Base-by-base conservation (phyloP, 1,140 invertebrate genomes). In the Drosophila arawakana region DNA sequence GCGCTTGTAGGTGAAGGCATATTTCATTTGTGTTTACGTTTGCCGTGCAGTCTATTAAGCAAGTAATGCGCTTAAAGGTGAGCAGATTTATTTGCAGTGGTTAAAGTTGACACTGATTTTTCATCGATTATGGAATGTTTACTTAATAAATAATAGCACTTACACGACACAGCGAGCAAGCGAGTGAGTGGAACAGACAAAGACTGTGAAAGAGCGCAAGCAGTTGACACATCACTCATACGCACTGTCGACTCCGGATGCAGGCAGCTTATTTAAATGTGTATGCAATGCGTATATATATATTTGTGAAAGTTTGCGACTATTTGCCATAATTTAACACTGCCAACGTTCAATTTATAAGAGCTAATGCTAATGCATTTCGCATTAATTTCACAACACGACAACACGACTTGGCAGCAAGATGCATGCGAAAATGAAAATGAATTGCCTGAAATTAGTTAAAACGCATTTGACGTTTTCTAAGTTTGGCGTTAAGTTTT, bases 381-480 rank as follows among this genome's bases (percentile, higher is more conserved):
- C 63, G 67, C 77, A 86, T 89, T 89, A 80, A 83, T 86, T 70
- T 63, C 66, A 7, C 47, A 57, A 67, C 71, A 77, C 76, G 78
- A 72, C 66, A 41, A 41, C 39, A 41, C 39, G 10, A 75, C 62
- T 71, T 72, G 69, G 67, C 71, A 70, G 70, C 77, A 62, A 66
- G 73, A 82, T 84, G 81, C 76, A 80, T 50, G 61, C 71, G 43
- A 55, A 72, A 83, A 89, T 89, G 84, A 89, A 81, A 78, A 89
- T 89, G 79, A 89, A 89, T 89, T 76, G 78, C 81, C 75, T 37
- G 61, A 89, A 89, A 89, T 89, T 89, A 89, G 85, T 89, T 89
- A 75, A 81, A 81, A 72, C 83, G 80, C 84, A 81, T 89, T 89
- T 89, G 85, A 89, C 73, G 84, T 78, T 79, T 78, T 63, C 69